phyloP scores from a whole-genome alignment of 1,140 invertebrate genomes.

The Akabosia matsudoensis region DNA sequence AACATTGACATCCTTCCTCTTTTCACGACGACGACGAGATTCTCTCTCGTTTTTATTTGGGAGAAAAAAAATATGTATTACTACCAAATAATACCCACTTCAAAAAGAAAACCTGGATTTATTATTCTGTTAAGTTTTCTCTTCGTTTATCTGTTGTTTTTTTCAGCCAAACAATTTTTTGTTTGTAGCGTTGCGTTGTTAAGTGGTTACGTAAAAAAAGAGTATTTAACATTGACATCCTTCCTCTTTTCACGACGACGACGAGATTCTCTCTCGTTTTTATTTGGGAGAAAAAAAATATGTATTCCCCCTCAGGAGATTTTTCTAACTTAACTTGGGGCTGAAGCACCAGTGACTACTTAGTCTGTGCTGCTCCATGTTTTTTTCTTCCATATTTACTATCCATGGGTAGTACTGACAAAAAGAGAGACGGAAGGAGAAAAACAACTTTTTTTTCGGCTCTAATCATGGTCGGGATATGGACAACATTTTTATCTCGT shows the following conservation, averaged over 20 bases:
- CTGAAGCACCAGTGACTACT: background rate
- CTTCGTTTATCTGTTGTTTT: no score
- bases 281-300: no score
- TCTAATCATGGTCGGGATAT: no score
- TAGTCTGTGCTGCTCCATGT: background rate
- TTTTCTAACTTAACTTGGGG: conserved; percentile 21
- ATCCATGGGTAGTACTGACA: background rate
- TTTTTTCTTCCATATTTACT: background rate
- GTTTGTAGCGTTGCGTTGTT: no score
- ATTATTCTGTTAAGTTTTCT: no score
- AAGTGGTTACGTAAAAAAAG: background rate
- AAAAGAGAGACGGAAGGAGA: conserved; percentile 19
- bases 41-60: conserved; percentile 1
- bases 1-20: conserved; percentile 23
- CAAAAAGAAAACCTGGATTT: no score
- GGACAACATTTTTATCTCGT: conserved; percentile 17
- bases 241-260: background rate
- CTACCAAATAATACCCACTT: no score
- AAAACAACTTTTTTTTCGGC: conserved; percentile 21
- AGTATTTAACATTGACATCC: conserved; percentile 17
- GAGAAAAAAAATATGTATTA: no score
- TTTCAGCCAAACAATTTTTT: no score
- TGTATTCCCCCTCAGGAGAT: conserved; percentile 15
- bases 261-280: conserved; percentile 10
- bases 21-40: background rate